phyloP scores from a whole-genome alignment of 2,888 invertebrate species.

The Esperia sulphurella region DNA sequence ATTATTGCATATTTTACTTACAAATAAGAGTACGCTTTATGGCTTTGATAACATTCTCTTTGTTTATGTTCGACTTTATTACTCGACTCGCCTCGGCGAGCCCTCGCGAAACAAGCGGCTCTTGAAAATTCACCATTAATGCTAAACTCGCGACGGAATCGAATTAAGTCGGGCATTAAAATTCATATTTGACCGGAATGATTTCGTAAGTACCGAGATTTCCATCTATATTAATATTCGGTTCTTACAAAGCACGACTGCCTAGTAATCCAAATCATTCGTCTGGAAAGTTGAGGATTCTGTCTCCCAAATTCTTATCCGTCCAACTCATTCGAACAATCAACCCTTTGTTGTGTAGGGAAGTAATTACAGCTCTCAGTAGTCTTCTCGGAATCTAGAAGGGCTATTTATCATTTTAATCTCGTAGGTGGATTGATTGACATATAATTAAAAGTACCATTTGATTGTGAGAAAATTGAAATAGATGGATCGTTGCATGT shows the following conservation, averaged over 20 bases:
- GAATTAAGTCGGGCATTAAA: constrained; percentile 50
- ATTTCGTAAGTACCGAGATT: constrained; percentile 51
- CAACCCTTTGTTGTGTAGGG: neutral
- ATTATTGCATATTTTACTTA: constrained; percentile 61
- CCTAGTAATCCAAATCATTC: neutral
- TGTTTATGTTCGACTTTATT: constrained; percentile 54
- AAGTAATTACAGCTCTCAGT: neutral
- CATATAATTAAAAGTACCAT: no score
- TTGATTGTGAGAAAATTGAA: no score
- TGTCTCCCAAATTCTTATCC: neutral
- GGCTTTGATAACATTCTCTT: constrained; percentile 47
- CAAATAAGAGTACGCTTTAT: constrained; percentile 53
- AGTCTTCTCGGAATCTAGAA: neutral
- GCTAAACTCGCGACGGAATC: constrained; percentile 35
- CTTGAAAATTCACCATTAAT: constrained; percentile 52
- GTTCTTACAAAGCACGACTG: neutral
- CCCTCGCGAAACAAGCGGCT: constrained; percentile 47
- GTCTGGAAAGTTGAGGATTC: constrained; percentile 1
- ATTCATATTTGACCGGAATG: constrained; percentile 50
- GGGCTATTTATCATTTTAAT: no score
- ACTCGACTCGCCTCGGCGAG: constrained; percentile 27
- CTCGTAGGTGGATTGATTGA: no score
- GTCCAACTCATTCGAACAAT: neutral
- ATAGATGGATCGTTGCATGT: no score
- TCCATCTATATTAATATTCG: constrained; percentile 17